Conservation (phyloP, 2,113 vertebrate genomes). For the Nothocercus julius region DNA sequence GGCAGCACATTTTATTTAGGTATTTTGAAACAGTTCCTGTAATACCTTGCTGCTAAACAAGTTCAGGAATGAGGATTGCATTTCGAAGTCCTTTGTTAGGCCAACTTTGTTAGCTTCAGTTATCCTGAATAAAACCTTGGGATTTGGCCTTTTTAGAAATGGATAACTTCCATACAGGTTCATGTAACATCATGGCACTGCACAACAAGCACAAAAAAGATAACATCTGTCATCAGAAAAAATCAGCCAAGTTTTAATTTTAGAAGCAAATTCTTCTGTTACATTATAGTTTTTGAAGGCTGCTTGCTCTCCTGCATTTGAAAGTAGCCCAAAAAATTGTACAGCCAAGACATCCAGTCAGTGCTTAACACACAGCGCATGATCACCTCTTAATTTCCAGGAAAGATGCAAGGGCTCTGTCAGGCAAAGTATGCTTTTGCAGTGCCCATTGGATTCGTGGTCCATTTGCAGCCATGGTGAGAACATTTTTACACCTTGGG, state of each 20-base stretch:
- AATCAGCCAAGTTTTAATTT: slow-evolving; percentile 58
- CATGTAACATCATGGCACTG: neutral
- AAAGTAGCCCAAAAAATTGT: slow-evolving; percentile 18
- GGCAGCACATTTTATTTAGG: neutral
- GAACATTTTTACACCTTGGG: neutral
- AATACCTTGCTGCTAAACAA: neutral
- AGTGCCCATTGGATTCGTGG: neutral
- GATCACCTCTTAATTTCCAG: neutral
- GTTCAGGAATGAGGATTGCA: neutral
- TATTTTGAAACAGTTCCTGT: neutral
- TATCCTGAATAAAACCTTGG: neutral
- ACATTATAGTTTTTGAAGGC: slow-evolving; percentile 37
- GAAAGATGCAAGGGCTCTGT: neutral
- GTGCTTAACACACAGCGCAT: neutral
- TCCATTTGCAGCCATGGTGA: neutral
- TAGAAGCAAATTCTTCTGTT: slow-evolving; percentile 61
- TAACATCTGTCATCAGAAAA: slow-evolving; percentile 7
- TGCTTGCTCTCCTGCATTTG: slow-evolving; percentile 13
- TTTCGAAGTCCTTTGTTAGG: neutral
- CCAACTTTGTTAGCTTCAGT: neutral
- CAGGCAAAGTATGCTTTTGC: neutral
- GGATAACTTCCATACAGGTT: neutral
- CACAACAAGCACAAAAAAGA: neutral
- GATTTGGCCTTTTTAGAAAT: neutral
- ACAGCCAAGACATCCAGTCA: neutral